A percentile compares a stretch with the other conserved stretches of the same genome.
phyloP scores from a whole-genome alignment of 2,888 invertebrate genomes.

The Dryobotodes eremita region DNA sequence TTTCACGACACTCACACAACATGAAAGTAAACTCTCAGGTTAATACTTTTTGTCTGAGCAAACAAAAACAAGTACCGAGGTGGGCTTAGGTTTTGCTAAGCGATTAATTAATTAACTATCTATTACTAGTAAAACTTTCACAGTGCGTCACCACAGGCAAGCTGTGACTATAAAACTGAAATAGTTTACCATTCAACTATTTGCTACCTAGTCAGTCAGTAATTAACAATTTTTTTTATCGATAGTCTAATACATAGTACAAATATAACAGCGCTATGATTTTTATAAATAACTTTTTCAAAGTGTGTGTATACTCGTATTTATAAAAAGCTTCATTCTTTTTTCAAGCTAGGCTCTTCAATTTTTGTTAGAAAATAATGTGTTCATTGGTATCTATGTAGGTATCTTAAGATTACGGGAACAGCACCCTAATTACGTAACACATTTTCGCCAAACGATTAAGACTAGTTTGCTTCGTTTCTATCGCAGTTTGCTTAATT shows the following conservation, averaged over 20 bases:
- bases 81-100: neutral
- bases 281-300: neutral
- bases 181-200: conserved; percentile 4
- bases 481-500: too few relatives aligned
- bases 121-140: conserved; percentile 2
- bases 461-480: too few relatives aligned
- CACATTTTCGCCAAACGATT: too few relatives aligned
- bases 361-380: neutral
- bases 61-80: too few relatives aligned
- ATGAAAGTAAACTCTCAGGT: neutral
- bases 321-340: neutral
- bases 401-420: neutral
- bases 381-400: neutral
- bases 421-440: too few relatives aligned
- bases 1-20: neutral
- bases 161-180: neutral
- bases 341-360: fast-evolving
- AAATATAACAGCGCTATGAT: neutral
- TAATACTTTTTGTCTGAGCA: neutral
- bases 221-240: conserved; percentile 16
- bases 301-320: neutral
- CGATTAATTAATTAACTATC: conserved; percentile 14
- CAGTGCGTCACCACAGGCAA: neutral
- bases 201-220: neutral
- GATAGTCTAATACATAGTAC: neutral